Evolutionary conservation across 2,797 vertebrate genomes (phyloP), one percentile per base, ranked within the genome.

Genomic region (Gymnothorax reevesii): DNA sequence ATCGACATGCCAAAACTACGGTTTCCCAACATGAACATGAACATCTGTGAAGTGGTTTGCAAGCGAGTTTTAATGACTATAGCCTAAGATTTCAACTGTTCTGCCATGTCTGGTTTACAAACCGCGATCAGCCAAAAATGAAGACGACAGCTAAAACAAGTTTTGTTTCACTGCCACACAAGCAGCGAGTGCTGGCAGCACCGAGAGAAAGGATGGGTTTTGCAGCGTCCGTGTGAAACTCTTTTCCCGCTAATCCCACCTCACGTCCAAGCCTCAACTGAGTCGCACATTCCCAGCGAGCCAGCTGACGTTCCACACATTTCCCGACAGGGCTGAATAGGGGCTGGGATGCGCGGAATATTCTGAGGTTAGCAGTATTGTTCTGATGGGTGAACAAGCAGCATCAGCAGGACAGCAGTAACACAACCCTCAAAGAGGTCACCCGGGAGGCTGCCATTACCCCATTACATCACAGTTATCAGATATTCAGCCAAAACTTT

Each of bases 371-470:
- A 13, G 71, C 85, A 83, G 86, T 80, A 89, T 91, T 93, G 92
- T 93, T 88, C 85, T 73, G 88, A 88, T 88, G 17, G 89, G 89
- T 27, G 87, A 86, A 89, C 89, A 83, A 49, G 85, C 89, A 54
- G 83, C 15, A 91, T 93, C 91, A 92, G 92, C 91, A 91, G 69
- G 15, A 54, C 87, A 85, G 88, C 90, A 89, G 86, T 85, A 88
- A 88, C 88, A 91, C 91, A 90, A 89, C 88, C 90, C 87, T 90
- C 85, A 49, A 88, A 90, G 86, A 86, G 86, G 55, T 60, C 82
- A 83, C 6, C 82, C 6, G 25, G 25, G 82, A 57, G n/a, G 57
- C 80, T 3, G 80, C 42, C 55, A 27, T 59, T 10, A 12, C 4
- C n/a, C 69, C 69, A 66, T 20, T 20, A 4, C 62, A 20, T 20